These are phyloP conservation scores for Pedicia rivosa DNA, from an alignment of 2,888 invertebrate species.

Conservation along the genomic window DNA sequence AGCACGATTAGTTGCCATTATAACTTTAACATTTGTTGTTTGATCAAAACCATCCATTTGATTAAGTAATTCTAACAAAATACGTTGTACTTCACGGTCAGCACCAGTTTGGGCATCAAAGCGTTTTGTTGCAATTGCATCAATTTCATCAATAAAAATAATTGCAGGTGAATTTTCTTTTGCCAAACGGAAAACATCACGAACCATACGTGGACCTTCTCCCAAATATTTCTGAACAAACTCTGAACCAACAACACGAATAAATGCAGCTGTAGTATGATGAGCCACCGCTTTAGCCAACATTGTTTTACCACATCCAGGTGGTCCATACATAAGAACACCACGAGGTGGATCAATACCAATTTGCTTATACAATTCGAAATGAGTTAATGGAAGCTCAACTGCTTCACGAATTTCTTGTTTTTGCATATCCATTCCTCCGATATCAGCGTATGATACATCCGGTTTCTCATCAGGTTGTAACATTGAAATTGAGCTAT, in stretches of 20 bases:
- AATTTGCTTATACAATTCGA: conserved; percentile 94
- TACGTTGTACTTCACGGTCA: conserved; percentile 96
- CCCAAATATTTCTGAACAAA: conserved; percentile 99
- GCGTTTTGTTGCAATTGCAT: conserved; percentile 98
- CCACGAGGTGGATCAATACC: conserved; percentile 98
- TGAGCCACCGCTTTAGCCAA: conserved; percentile 97
- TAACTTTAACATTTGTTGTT: conserved; percentile 98
- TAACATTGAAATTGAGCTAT: conserved; percentile 97
- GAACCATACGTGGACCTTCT: conserved; percentile 97
- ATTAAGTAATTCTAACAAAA: conserved; percentile 88
- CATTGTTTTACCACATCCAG: conserved; percentile 99
- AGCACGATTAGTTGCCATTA: conserved; percentile 94
- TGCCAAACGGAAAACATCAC: conserved; percentile 96
- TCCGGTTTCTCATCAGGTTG: conserved; percentile 97
- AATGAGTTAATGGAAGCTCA: conserved; percentile 93
- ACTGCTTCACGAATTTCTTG: conserved; percentile 97
- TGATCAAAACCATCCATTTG: conserved; percentile 99
- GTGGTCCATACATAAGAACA: conserved; percentile 99
- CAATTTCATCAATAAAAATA: conserved; percentile 99
- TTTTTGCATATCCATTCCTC: conserved; percentile 99
- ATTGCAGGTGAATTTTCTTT: conserved; percentile 99
- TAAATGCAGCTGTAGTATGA: conserved; percentile 97
- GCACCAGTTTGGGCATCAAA: conserved; percentile 98
- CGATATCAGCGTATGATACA: conserved; percentile 93
- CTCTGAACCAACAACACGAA: conserved; percentile 97